phyloP scores from a whole-genome alignment of 1,140 invertebrate genomes.

The Belonocnema kinseyi region DNA sequence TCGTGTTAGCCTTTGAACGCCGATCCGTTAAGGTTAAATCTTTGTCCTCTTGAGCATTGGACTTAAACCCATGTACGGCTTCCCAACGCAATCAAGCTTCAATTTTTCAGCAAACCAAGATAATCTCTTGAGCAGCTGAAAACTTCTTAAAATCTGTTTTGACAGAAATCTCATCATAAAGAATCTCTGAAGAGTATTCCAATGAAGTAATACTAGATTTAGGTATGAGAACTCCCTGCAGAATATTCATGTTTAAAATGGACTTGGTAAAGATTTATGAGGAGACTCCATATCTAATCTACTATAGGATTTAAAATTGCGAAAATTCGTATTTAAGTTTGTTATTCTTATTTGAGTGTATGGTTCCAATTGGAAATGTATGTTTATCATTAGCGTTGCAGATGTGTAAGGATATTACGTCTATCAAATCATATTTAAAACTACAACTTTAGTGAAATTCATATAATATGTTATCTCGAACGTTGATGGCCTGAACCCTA shows the following conservation, averaged over 20 bases:
- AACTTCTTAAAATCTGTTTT: background rate
- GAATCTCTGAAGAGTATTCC: background rate
- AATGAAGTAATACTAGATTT: background rate
- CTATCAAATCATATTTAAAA: background rate
- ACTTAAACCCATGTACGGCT: background rate
- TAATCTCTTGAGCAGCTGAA: background rate
- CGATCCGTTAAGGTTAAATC: background rate
- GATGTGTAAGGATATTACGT: background rate
- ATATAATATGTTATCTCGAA: background rate
- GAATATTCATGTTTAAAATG: slow-evolving; percentile 3
- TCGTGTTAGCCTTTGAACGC: background rate
- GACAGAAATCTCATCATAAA: background rate
- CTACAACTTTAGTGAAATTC: background rate
- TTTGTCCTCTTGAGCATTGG: background rate
- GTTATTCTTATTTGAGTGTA: background rate
- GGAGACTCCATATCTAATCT: background rate
- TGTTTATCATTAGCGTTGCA: background rate
- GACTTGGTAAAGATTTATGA: background rate
- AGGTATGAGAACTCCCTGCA: background rate
- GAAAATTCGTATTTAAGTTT: background rate
- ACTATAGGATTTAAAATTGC: background rate
- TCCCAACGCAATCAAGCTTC: background rate
- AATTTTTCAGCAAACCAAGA: background rate
- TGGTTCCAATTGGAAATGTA: too few species aligned
- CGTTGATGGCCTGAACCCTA: background rate